Conservation (phyloP, 2,888 invertebrate species). For the Lissonota sp. region DNA sequence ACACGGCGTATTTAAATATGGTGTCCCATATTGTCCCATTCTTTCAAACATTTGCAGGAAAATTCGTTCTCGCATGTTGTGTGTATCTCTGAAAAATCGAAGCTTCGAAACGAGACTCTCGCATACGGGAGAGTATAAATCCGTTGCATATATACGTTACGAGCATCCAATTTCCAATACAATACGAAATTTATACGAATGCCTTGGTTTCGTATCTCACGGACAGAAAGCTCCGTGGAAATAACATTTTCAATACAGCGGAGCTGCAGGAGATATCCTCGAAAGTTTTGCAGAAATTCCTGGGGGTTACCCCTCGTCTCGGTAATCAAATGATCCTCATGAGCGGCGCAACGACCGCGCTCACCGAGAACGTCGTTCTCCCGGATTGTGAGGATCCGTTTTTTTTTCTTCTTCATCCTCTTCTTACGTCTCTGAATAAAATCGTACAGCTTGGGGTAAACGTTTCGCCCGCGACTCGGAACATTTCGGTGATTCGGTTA, state of each 20-base stretch:
- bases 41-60: not conserved
- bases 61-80: not conserved
- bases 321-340: not conserved
- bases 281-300: not conserved
- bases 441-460: not conserved
- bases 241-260: constrained; percentile 38
- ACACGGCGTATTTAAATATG: too few relatives aligned
- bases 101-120: not conserved
- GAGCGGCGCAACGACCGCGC: not conserved
- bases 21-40: too few relatives aligned
- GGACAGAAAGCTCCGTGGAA: constrained; percentile 11
- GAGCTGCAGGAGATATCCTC: constrained; percentile 30
- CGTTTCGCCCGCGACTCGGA: not conserved
- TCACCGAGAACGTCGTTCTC: not conserved
- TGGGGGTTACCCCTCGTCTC: not conserved
- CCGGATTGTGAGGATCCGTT: not conserved
- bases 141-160: constrained; percentile 20
- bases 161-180: constrained; percentile 53
- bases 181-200: constrained; percentile 53
- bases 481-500: constrained; percentile 19
- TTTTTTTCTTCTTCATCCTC: not conserved
- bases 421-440: not conserved
- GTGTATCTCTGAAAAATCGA: constrained; percentile 34
- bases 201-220: not conserved
- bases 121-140: constrained; percentile 5